A percentile compares a stretch with the other conserved stretches of the same genome.
phyloP scores from a whole-genome alignment of 2,797 vertebrate species.

The Silurus lanzhouensis region DNA sequence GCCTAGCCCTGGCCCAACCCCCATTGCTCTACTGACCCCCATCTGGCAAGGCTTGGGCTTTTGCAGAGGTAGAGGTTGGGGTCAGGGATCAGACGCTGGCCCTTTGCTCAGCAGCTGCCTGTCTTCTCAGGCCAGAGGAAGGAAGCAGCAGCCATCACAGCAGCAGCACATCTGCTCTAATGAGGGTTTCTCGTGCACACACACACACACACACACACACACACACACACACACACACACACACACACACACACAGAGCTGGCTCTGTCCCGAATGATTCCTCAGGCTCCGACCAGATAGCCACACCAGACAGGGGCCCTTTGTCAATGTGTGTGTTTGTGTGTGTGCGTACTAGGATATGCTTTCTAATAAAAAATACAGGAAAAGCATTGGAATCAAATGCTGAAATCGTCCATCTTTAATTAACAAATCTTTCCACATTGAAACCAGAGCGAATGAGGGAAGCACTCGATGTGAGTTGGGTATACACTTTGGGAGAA shows the following conservation, averaged over 20 bases:
- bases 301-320: slow-evolving; percentile 46
- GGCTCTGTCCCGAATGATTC: slow-evolving; percentile 49
- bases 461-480: not conserved
- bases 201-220: slow-evolving; percentile 25
- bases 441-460: not conserved
- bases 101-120: slow-evolving; percentile 80
- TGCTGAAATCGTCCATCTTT: not conserved
- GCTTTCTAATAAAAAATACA: slow-evolving; percentile 24
- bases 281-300: slow-evolving; percentile 47
- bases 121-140: slow-evolving; percentile 77
- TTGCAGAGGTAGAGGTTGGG: slow-evolving; percentile 50
- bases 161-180: slow-evolving; percentile 66
- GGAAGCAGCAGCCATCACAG: slow-evolving; percentile 76
- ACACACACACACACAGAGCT: slow-evolving; percentile 18
- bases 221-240: slow-evolving; percentile 22
- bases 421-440: not conserved
- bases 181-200: slow-evolving; percentile 29
- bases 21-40: slow-evolving; percentile 70
- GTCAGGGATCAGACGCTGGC: slow-evolving; percentile 73
- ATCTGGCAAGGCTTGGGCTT: slow-evolving; percentile 70
- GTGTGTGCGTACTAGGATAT: not conserved
- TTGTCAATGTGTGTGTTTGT: slow-evolving; percentile 48
- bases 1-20: slow-evolving; percentile 32
- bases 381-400: not conserved
- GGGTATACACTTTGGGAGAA: not conserved